These are phyloP conservation scores for Polia nebulosa DNA, from an alignment of 2,888 invertebrate species.

Conservation along the genomic window DNA sequence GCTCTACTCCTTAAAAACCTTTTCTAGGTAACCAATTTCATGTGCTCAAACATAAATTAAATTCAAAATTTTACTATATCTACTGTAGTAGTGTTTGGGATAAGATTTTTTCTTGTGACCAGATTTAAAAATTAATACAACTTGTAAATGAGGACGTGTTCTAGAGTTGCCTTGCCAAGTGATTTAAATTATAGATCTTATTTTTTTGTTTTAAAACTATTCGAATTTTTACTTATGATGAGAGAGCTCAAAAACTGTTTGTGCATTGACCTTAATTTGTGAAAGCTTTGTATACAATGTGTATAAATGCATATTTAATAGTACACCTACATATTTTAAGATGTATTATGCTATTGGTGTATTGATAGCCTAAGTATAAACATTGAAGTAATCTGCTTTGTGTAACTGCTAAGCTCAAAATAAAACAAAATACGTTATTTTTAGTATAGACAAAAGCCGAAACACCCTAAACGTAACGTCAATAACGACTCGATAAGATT, in stretches of 20 bases:
- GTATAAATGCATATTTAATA: conserved; percentile 6
- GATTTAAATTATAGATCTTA: conserved; percentile 38
- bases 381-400: conserved; percentile 17
- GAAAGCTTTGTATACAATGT: conserved; percentile 18
- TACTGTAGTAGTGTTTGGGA: conserved; percentile 31
- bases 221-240: conserved; percentile 13
- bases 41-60: conserved; percentile 44
- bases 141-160: conserved; percentile 16
- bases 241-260: conserved; percentile 35
- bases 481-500: neutral
- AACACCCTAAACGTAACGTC: neutral
- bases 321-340: conserved; percentile 21
- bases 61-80: conserved; percentile 27
- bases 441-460: conserved; percentile 10
- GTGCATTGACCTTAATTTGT: conserved; percentile 4
- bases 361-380: conserved; percentile 16
- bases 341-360: conserved; percentile 19
- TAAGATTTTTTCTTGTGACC: conserved; percentile 28
- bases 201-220: conserved; percentile 21
- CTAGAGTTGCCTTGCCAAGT: conserved; percentile 34
- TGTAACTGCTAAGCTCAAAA: conserved; percentile 28
- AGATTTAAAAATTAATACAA: conserved; percentile 24
- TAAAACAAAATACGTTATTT: conserved; percentile 28
- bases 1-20: conserved; percentile 9
- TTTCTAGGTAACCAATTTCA: conserved; percentile 14